Conservation (phyloP, 2,888 invertebrate genomes). For the Philaethria dido region DNA sequence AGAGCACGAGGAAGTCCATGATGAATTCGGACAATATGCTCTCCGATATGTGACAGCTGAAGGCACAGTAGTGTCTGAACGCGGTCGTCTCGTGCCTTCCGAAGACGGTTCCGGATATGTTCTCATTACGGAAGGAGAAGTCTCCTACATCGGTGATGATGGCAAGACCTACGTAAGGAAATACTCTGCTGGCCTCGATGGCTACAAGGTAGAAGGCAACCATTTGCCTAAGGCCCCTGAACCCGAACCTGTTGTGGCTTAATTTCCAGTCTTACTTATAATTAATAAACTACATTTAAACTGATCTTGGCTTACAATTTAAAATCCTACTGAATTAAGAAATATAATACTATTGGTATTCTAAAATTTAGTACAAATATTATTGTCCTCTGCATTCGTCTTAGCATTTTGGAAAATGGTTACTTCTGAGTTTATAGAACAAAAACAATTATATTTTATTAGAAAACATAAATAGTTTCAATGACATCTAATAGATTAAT, state of each 20-base stretch:
- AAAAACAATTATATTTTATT: too few species aligned
- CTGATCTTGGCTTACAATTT: background rate
- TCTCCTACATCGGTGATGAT: slow-evolving; percentile 60
- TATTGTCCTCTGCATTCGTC: too few species aligned
- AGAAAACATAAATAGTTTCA: too few species aligned
- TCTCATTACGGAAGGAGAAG: slow-evolving; percentile 60
- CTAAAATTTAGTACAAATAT: too few species aligned
- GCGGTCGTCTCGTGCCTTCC: slow-evolving; percentile 55
- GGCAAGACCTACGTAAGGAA: slow-evolving; percentile 62
- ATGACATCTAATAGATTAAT: too few species aligned
- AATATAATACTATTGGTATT: too few species aligned
- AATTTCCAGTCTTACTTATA: slow-evolving; percentile 14
- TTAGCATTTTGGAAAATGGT: too few species aligned
- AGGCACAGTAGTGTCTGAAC: slow-evolving; percentile 57
- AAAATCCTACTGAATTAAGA: background rate
- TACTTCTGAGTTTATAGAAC: too few species aligned
- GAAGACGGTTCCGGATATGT: slow-evolving; percentile 54
- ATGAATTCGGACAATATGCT: slow-evolving; percentile 58
- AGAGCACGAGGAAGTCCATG: slow-evolving; percentile 58
- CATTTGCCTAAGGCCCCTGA: slow-evolving; percentile 53
- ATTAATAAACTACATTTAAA: background rate
- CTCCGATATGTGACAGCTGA: slow-evolving; percentile 62
- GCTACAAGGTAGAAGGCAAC: slow-evolving; percentile 55
- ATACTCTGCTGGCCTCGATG: slow-evolving; percentile 60
- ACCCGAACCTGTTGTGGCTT: slow-evolving; percentile 17